Evolutionary conservation across 2,888 invertebrate species (phyloP).

Genomic region (Tachina fera): DNA sequence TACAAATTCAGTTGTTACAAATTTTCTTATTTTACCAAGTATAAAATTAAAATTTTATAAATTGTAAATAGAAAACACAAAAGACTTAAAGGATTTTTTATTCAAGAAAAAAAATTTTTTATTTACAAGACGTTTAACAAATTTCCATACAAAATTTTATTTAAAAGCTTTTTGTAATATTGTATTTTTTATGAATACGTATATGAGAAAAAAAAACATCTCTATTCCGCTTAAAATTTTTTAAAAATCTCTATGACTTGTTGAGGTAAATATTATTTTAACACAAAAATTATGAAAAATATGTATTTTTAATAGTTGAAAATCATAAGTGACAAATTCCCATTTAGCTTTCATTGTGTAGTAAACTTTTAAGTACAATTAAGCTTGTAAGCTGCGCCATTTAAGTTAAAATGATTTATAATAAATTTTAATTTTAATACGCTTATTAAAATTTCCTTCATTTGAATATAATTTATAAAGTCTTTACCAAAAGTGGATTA

Average conservation of each 20-base stretch:
- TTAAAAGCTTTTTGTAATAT: too few species aligned
- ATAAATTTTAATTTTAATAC: conserved; percentile 26
- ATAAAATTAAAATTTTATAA: too few species aligned
- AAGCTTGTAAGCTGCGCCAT: conserved; percentile 7
- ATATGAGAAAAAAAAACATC: too few species aligned
- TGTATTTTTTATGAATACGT: too few species aligned
- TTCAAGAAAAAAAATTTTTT: too few species aligned
- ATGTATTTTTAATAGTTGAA: neutral
- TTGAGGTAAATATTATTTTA: neutral
- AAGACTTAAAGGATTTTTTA: too few species aligned
- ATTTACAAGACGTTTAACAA: too few species aligned
- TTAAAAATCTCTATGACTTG: neutral
- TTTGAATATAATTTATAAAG: neutral
- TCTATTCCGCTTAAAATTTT: neutral
- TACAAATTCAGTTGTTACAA: too few species aligned
- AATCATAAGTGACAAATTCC: conserved; percentile 35
- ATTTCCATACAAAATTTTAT: too few species aligned
- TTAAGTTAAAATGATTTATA: conserved; percentile 22
- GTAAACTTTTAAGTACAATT: neutral
- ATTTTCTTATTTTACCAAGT: too few species aligned
- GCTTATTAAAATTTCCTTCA: conserved; percentile 18
- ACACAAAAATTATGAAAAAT: neutral
- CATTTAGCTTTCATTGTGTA: neutral
- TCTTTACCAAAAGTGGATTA: conserved; percentile 48
- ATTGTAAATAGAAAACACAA: too few species aligned